phyloP scores from a whole-genome alignment of 2,888 invertebrate species.

The Dasypogon diadema region DNA sequence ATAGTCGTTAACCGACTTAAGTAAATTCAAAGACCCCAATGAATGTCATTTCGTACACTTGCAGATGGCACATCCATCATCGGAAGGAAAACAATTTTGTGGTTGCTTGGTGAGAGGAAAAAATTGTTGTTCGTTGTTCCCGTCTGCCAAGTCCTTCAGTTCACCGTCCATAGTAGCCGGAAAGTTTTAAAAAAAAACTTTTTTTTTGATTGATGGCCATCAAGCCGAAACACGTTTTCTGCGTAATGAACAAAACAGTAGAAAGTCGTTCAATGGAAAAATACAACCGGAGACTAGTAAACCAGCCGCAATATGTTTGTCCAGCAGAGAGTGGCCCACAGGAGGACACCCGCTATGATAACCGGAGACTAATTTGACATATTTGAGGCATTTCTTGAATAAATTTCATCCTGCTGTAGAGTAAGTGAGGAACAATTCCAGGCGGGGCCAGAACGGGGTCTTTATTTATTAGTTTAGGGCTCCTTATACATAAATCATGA shows the following conservation, averaged over 20 bases:
- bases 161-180: constrained; percentile 25
- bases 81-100: neutral
- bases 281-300: neutral
- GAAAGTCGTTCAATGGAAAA: constrained; percentile 35
- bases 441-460: constrained; percentile 49
- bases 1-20: constrained; percentile 9
- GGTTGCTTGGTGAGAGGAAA: constrained; percentile 18
- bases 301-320: neutral
- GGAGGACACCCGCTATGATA: constrained; percentile 46
- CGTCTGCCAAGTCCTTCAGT: neutral
- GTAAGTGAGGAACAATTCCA: constrained; percentile 4
- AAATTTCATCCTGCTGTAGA: constrained; percentile 41
- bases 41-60: constrained; percentile 40
- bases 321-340: neutral
- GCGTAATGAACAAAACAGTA: constrained; percentile 32
- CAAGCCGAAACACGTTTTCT: constrained; percentile 29
- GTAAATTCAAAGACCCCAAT: neutral
- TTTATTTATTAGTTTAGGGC: constrained; percentile 65
- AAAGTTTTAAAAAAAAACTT: constrained; percentile 42
- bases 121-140: constrained; percentile 20
- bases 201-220: constrained; percentile 50
- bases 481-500: constrained; percentile 65
- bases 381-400: constrained; percentile 51
- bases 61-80: constrained; percentile 50
- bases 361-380: constrained; percentile 55